Conservation (phyloP, 2,888 invertebrate species). For the Morinoia aosen region DNA sequence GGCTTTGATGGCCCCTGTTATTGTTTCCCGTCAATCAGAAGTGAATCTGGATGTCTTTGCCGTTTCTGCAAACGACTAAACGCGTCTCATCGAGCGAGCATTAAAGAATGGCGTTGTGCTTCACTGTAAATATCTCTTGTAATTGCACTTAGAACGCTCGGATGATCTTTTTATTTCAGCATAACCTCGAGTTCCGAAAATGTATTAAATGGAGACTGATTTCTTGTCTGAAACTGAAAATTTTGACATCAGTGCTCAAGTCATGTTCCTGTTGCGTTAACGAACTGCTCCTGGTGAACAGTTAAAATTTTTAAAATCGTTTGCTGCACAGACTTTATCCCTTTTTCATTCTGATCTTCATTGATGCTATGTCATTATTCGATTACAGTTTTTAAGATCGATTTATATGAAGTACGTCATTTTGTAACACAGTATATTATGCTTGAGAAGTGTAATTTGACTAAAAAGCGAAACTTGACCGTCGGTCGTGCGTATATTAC, state of each 20-base stretch:
- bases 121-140: not conserved
- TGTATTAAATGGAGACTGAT: not conserved
- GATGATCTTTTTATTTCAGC: not conserved
- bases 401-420: not conserved
- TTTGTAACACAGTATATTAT: not conserved
- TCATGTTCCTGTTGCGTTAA: not conserved
- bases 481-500: not conserved
- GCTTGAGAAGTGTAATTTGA: not conserved
- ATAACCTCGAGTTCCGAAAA: not conserved
- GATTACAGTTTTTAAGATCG: not conserved
- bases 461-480: not conserved
- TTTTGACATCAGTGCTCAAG: not conserved
- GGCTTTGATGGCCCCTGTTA: conserved; percentile 8
- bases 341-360: not conserved
- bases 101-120: not conserved
- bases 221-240: not conserved
- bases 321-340: not conserved
- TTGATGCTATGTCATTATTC: not conserved
- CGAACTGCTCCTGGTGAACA: not conserved
- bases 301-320: not conserved
- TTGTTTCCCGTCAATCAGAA: conserved; percentile 43
- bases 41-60: conserved; percentile 2
- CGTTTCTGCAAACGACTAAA: not conserved
- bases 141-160: not conserved
- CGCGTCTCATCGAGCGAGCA: not conserved